Evolutionary conservation across 2,113 vertebrate species (phyloP).

Genomic region (Anarrhichthys ocellatus): DNA sequence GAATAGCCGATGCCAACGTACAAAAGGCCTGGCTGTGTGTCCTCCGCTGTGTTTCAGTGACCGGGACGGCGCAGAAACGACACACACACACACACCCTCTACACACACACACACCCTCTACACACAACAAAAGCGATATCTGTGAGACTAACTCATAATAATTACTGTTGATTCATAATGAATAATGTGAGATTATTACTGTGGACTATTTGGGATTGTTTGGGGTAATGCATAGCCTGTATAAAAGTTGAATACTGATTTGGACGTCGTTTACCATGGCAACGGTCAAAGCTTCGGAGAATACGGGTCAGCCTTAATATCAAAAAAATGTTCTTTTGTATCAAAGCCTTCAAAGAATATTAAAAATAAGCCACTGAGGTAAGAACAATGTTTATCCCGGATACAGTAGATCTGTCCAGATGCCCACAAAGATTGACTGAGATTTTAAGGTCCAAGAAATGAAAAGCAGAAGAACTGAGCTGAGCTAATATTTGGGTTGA

Average conservation of each 20-base stretch:
- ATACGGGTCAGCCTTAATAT: not conserved
- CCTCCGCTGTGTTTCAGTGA: not conserved
- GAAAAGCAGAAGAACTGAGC: not conserved
- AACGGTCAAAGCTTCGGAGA: not conserved
- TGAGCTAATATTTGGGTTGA: not conserved
- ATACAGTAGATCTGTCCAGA: slow-evolving; percentile 1
- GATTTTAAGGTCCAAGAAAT: not conserved
- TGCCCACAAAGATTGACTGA: too few species aligned
- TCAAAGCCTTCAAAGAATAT: not conserved
- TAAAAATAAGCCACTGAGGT: not conserved
- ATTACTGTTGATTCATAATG: not conserved
- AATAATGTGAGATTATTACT: not conserved
- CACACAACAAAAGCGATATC: not conserved
- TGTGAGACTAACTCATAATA: not conserved
- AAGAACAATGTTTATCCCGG: not conserved
- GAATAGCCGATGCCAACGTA: not conserved
- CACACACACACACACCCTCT: not conserved
- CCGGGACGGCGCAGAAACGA: not conserved
- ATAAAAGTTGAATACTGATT: not conserved
- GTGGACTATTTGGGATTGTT: not conserved
- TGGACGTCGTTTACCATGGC: not conserved
- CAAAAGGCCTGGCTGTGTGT: not conserved
- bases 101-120: not conserved
- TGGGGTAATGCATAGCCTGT: not conserved
- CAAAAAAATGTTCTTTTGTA: not conserved